phyloP scores from a whole-genome alignment of 2,113 vertebrate species.

The Mixornis gularis region DNA sequence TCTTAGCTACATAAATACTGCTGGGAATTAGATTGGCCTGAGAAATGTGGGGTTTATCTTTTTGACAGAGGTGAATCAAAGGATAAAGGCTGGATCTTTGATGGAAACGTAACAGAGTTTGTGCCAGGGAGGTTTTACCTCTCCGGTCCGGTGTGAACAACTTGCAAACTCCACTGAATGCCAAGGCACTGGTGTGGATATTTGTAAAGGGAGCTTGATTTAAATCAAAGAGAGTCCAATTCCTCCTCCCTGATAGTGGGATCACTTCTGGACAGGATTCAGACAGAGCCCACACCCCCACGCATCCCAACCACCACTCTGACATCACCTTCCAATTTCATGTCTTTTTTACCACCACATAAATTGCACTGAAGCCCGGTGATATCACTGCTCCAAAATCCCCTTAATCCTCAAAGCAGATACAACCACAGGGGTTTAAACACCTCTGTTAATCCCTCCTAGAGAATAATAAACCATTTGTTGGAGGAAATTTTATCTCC shows the following conservation, averaged over 20 bases:
- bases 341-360: neutral
- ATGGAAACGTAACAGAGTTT: neutral
- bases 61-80: neutral
- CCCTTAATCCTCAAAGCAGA: neutral
- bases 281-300: neutral
- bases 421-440: neutral
- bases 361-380: neutral
- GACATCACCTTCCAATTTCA: neutral
- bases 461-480: neutral
- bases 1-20: constrained; percentile 40
- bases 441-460: neutral
- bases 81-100: neutral
- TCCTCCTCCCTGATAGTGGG: neutral
- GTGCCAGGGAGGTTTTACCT: neutral
- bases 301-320: rapidly evolving
- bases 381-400: neutral
- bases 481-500: neutral
- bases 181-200: neutral
- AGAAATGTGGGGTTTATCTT: neutral
- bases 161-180: neutral
- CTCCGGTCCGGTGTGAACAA: rapidly evolving
- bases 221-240: neutral
- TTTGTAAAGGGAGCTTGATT: neutral
- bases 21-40: neutral
- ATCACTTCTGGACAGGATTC: neutral